Base-by-base conservation (phyloP, 2,888 invertebrate species). In the Erannis defoliaria region DNA sequence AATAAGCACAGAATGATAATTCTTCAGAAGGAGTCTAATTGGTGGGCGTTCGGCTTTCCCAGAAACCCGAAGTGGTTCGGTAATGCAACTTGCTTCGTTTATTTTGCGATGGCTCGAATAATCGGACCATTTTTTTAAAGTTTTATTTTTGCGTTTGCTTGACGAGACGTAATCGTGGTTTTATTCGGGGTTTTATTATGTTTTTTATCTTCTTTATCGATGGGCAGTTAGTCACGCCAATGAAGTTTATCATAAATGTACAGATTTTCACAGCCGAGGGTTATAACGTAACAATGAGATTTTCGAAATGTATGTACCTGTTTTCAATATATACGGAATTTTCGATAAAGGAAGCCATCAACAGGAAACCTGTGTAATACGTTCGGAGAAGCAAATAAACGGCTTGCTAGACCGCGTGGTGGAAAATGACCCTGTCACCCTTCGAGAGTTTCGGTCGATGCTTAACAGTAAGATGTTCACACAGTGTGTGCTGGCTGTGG, bases 21-120 rank as follows among this genome's bases (percentile, higher is more conserved):
- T 61, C 48, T 61, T 62, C 62, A 65, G 40, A 43, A 35, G 54
- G 40, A 50, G 45, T 43, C 50, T 55, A 64, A 67, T 65, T 69
- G 67, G 56, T 35, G 40, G 54, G 16, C 60, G 16, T 42, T 51
- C 50, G 61, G 16, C 33, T 65, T 64, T 63, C 58, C 55, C 59
- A 64, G 65, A 69, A 68, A 40, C 37, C 26, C 37, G 43, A 51
- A 49, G 48, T 31, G 57, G 53, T 37, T 35, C 33, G 5, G 53
- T 46, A 33, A 43, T 37, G 38, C 4, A 5, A 50, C 19, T 38
- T 26, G 33, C n/a, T n/a, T n/a, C n/a, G n/a, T 33, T 33, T 42
- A 21, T 18, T n/a, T 33, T 14, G 38, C 37, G 40, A 21, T 5
- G 19, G 19, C 10, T 26, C 18, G 38, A 51, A 54, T 55, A 14